These are phyloP conservation scores for Philaethria dido DNA, from an alignment of 2,888 invertebrate genomes.

Conservation along the genomic window DNA sequence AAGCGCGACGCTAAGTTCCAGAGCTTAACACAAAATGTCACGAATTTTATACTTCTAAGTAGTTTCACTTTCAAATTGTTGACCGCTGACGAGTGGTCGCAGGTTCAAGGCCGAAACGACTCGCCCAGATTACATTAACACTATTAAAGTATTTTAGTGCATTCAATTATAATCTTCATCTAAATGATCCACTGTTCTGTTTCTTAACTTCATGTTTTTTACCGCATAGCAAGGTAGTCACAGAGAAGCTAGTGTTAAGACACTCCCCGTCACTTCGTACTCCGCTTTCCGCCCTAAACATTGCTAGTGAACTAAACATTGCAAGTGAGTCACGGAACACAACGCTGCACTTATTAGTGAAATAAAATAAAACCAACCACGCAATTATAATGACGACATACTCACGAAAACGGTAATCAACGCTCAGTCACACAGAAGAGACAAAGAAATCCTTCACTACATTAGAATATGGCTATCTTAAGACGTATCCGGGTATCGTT, in stretches of 20 bases:
- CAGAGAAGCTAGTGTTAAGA: too few species aligned
- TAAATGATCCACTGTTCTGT: not conserved
- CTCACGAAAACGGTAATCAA: conserved; percentile 6
- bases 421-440: not conserved
- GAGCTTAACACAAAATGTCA: too few species aligned
- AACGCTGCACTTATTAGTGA: too few species aligned
- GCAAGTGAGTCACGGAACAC: too few species aligned
- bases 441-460: not conserved
- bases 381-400: not conserved
- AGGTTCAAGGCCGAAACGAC: conserved; percentile 25
- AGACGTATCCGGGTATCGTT: not conserved
- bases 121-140: conserved; percentile 15
- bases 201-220: too few species aligned
- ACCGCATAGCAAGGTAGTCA: too few species aligned
- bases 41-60: conserved; percentile 7
- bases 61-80: conserved; percentile 33
- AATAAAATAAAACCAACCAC: not conserved
- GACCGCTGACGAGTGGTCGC: conserved; percentile 24
- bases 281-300: too few species aligned
- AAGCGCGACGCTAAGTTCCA: too few species aligned
- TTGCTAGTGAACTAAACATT: too few species aligned
- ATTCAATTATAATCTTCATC: not conserved
- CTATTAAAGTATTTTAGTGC: not conserved
- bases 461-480: not conserved
- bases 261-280: too few species aligned